Base-by-base conservation (phyloP, 2,113 vertebrate genomes). In the Tetrao urogallus region DNA sequence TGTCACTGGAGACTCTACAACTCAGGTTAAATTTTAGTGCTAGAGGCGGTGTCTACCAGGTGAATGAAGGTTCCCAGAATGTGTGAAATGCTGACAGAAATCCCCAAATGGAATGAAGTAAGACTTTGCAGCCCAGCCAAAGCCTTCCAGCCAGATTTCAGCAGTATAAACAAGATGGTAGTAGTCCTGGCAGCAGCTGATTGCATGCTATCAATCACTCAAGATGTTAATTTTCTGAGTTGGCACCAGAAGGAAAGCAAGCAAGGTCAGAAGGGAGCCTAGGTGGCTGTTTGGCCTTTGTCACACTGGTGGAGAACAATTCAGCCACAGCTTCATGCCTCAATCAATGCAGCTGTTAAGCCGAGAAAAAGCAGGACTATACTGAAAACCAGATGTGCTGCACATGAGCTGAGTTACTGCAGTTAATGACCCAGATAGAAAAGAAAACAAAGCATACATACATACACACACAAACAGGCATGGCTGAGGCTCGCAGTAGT, bases 381-480 rank as follows among this genome's bases (percentile, higher is more conserved):
- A 86, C 90, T 2, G 19, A 88, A 83, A 89, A 91, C 3, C 95
- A 94, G 93, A 97, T 96, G 94, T 96, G 95, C 91, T 89, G 75
- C 84, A 94, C 90, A 90, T 95, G 93, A 94, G 64, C 82, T 65
- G 84, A 69, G 78, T 95, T 94, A 86, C n/a, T 86, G 16, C 88
- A 61, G 61, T 67, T 91, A 96, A 96, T 88, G 91, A 81, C 40
- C 65, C 76, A 69, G 85, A 83, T 5, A 94, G 75, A 80, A 91
- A 92, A 80, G 74, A 85, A 92, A 93, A 65, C 48, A 96, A 89
- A 93, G 63, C 71, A 50, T 38, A 82, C 7, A 16, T 47, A 32
- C 11, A 32, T 21, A 58, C 56, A 32, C 30, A 63, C 19, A 45
- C 50, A 86, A 90, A 64, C 16, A 75, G 56, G 16, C 82, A 40